These are phyloP conservation scores for Rhincodon typus DNA, from an alignment of 2,797 vertebrate genomes.

Conservation along the genomic window DNA sequence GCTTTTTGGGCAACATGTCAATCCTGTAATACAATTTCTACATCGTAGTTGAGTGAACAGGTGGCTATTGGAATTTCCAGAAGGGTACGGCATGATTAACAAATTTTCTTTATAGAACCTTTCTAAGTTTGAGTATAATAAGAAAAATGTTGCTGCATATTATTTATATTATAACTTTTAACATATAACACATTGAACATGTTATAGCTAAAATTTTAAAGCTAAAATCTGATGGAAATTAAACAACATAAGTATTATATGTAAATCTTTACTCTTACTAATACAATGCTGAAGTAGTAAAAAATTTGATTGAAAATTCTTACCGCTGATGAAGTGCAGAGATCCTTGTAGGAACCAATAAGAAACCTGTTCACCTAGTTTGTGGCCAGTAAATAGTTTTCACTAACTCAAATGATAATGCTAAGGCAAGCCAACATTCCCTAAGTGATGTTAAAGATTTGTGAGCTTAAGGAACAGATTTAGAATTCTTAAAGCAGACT, in stretches of 20 bases:
- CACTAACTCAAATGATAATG: too few relatives aligned
- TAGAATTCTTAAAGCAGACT: background rate
- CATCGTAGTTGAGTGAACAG: background rate
- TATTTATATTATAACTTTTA: background rate
- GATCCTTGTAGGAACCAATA: background rate
- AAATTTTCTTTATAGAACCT: background rate
- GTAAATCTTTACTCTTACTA: background rate
- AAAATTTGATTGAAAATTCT: background rate
- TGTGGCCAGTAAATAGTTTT: background rate
- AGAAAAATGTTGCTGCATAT: background rate
- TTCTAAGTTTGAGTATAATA: background rate
- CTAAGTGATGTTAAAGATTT: background rate
- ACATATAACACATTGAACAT: background rate
- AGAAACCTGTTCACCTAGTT: background rate
- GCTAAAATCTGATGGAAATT: background rate
- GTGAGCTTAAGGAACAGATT: background rate
- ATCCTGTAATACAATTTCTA: background rate
- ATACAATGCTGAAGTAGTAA: background rate
- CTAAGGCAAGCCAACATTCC: background rate
- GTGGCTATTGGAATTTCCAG: conserved; percentile 25
- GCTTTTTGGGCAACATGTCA: background rate
- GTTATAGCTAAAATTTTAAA: background rate
- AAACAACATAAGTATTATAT: background rate
- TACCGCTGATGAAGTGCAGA: background rate
- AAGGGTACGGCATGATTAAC: conserved; percentile 15